Base-by-base conservation (phyloP, 2,888 invertebrate genomes). In the Busseola fusca region DNA sequence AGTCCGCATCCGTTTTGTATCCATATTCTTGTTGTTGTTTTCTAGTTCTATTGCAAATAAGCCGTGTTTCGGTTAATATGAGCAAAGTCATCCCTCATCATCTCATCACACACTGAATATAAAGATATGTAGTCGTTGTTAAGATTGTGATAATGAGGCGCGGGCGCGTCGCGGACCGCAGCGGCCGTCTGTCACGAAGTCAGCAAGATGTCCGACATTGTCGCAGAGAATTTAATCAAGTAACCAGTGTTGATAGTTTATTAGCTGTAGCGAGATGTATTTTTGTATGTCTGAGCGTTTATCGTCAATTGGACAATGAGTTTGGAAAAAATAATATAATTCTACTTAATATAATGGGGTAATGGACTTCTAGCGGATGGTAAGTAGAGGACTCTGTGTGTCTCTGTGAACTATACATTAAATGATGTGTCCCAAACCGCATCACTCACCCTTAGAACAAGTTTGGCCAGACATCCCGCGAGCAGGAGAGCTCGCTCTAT, bases 231-330 rank as follows among this genome's bases (percentile, higher is more conserved):
- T 89, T 88, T 89, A 89, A 71, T 30, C 75, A 74, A 81, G 50
- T 81, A 56, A 78, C 50, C 78, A 68, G 62, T 87, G 87, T 86
- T 82, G 87, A 89, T 92, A 93, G 91, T 93, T 93, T 91, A 88
- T 92, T 93, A 93, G 91, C 73, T 84, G 91, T 94, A 94, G 93
- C 80, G 90, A 93, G 89, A 93, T 92, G 91, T 95, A 95, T 95
- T 95, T 95, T 95, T 95, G 92, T 95, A 95, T 90, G 88, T 89
- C 88, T 85, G 86, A 88, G 85, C 88, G 87, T 88, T 86, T 84
- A 84, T 86, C 84, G 94, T 93, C 94, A 93, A 94, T 93, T 93
- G 89, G 86, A 87, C 87, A 86, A 79, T 86, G 78, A 82, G 85
- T 84, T 84, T 78, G 73, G 65, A 71, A 83, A 83, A 78, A 81